A percentile compares a stretch with the other conserved stretches of the same genome.
These are phyloP conservation scores for Antennarius striatus DNA, from an alignment of 2,113 vertebrate species.

Conservation along the genomic window DNA sequence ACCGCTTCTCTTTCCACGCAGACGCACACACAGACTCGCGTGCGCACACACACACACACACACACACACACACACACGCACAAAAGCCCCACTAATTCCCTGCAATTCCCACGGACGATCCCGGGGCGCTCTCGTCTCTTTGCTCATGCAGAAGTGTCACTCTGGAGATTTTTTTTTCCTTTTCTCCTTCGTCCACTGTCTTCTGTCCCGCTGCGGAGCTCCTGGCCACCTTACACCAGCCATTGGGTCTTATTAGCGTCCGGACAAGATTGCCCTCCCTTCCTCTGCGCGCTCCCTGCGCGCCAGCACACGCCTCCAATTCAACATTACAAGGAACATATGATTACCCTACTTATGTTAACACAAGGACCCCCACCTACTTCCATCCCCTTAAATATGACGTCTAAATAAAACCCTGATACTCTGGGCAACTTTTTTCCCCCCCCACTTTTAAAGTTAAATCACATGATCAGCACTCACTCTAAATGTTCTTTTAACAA, in stretches of 20 bases:
- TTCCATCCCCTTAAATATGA: not conserved
- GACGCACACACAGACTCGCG: not conserved
- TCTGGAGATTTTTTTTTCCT: constrained; percentile 7
- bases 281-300: constrained; percentile 77
- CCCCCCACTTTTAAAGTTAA: too few relatives aligned
- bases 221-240: constrained; percentile 75
- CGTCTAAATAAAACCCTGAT: too few relatives aligned
- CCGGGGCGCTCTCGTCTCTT: constrained; percentile 33
- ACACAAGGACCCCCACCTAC: constrained; percentile 37
- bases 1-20: constrained; percentile 47
- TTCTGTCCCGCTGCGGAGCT: constrained; percentile 61
- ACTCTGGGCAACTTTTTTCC: too few relatives aligned
- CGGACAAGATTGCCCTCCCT: constrained; percentile 80
- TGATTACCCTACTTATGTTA: constrained; percentile 52
- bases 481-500: not conserved
- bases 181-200: constrained; percentile 55
- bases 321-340: constrained; percentile 62
- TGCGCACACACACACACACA: constrained; percentile 30
- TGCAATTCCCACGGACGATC: constrained; percentile 21
- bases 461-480: too few relatives aligned
- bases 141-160: constrained; percentile 39
- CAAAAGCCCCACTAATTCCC: constrained; percentile 11
- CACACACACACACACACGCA: constrained; percentile 24
- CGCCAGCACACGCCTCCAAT: constrained; percentile 79
- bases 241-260: constrained; percentile 81